Base-by-base conservation (phyloP, 2,113 vertebrate species). In the Eulacestoma nigropectus region DNA sequence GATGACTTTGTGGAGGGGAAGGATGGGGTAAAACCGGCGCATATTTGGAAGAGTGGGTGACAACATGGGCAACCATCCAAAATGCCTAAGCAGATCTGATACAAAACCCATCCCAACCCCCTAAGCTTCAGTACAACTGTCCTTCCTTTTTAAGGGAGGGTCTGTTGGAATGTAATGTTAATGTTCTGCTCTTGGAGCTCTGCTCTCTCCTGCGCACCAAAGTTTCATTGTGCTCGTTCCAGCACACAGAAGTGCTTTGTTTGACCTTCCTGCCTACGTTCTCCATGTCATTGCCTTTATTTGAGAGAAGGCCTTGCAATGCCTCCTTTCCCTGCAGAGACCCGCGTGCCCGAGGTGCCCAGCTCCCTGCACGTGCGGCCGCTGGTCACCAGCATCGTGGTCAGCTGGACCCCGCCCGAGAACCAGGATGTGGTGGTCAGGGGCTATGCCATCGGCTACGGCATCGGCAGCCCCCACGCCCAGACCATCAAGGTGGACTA, bases 401-500 rank as follows among this genome's bases (percentile, higher is more conserved):
- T 99, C 29, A 99, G 99, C 97, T 99, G 99, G 99, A 99, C 99
- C 5, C 99, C 99, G 0, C 99, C 99, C 0, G 99, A 99, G 96
- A 99, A 99, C 97, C 99, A 99, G 98, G 99, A 99, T 96, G 99
- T 99, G 4, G 99, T 99, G 96, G 99, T 99, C 74, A 98, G 99
- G 37, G 99, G 99, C 25, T 99, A 99, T 30, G 98, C 98, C 11
- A 99, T 99, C 23, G 98, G 98, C 37, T 99, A 99, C 2, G 99
- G 99, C 74, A 98, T 99, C 12, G 99, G 99, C 83, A 99, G 99
- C 57, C 99, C 99, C 22, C 99, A 99, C 1, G 98, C 99, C 4
- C 99, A 99, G 98, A 99, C 98, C 93, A 99, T 99, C 97, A 99
- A 99, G 87, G 99, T 99, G 96, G 99, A 99, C 98, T 99, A 99